phyloP scores from a whole-genome alignment of 2,888 invertebrate species.

The Diaprepes abbreviatus region DNA sequence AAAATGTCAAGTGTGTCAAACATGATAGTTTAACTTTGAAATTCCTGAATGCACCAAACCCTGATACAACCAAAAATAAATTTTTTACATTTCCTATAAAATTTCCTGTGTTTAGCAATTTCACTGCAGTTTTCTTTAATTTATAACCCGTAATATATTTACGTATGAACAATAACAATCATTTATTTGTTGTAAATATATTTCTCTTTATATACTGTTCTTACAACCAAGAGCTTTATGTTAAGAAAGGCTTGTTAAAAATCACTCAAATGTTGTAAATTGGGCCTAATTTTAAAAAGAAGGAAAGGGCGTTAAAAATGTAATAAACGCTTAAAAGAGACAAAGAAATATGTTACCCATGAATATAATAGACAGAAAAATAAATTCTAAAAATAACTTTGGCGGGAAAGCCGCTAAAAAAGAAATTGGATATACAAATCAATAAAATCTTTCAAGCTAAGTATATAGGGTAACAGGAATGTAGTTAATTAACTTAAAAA shows the following conservation, averaged over 20 bases:
- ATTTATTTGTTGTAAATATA: too few species aligned
- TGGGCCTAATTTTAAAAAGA: conserved; percentile 38
- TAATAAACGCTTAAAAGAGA: conserved; percentile 43
- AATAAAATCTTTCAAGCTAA: conserved; percentile 28
- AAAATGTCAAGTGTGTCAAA: too few species aligned
- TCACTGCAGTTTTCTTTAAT: too few species aligned
- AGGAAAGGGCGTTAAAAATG: conserved; percentile 41
- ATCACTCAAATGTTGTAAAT: conserved; percentile 35
- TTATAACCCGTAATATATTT: too few species aligned
- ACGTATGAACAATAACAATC: too few species aligned
- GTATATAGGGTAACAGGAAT: conserved; percentile 5
- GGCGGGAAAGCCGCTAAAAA: conserved; percentile 19
- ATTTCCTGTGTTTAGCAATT: too few species aligned
- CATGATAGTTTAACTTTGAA: too few species aligned
- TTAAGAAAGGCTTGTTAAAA: conserved; percentile 16
- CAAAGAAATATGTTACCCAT: conserved; percentile 44
- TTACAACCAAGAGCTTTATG: conserved; percentile 9
- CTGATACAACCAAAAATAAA: too few species aligned
- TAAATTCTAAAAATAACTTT: conserved; percentile 39
- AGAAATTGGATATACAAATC: conserved; percentile 43
- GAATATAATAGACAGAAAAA: conserved; percentile 45
- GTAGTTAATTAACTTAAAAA: conserved; percentile 17
- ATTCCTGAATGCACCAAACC: too few species aligned
- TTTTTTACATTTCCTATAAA: too few species aligned
- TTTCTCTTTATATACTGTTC: too few species aligned